These are phyloP conservation scores for Hetaerina titia DNA, from an alignment of 2,888 invertebrate species.

Conservation along the genomic window DNA sequence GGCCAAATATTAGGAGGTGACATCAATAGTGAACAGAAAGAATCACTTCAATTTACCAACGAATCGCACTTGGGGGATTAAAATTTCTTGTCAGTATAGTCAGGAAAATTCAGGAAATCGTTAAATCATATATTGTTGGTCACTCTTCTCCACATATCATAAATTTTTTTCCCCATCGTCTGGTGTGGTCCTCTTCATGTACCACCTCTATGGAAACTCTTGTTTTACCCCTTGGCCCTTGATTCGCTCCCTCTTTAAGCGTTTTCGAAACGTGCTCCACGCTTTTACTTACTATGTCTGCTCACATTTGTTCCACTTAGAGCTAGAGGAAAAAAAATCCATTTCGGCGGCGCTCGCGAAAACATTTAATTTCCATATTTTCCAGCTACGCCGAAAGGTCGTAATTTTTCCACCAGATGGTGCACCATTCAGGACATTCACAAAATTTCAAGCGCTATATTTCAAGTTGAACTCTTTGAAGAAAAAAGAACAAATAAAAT, in stretches of 20 bases:
- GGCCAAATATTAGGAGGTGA: no score
- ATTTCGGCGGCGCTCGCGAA: neutral
- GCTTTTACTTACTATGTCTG: neutral
- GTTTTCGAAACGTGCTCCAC: neutral
- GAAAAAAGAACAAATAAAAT: neutral
- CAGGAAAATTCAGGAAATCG: no score
- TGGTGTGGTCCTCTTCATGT: no score
- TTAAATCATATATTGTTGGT: no score
- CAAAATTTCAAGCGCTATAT: neutral
- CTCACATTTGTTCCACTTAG: constrained; percentile 3
- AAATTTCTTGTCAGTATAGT: no score
- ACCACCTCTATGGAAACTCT: no score
- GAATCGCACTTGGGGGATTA: no score
- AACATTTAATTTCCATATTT: constrained; percentile 15
- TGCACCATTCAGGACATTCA: neutral
- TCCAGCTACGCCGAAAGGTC: neutral
- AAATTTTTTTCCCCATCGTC: no score
- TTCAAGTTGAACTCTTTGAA: neutral
- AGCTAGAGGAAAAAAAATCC: neutral
- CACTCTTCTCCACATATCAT: no score
- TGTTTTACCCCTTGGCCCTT: no score
- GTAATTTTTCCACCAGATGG: neutral
- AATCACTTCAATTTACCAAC: no score
- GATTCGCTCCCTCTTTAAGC: neutral
- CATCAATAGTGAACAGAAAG: no score